phyloP scores from a whole-genome alignment of 1,140 invertebrate species.

The Zaprionus lachaisei region DNA sequence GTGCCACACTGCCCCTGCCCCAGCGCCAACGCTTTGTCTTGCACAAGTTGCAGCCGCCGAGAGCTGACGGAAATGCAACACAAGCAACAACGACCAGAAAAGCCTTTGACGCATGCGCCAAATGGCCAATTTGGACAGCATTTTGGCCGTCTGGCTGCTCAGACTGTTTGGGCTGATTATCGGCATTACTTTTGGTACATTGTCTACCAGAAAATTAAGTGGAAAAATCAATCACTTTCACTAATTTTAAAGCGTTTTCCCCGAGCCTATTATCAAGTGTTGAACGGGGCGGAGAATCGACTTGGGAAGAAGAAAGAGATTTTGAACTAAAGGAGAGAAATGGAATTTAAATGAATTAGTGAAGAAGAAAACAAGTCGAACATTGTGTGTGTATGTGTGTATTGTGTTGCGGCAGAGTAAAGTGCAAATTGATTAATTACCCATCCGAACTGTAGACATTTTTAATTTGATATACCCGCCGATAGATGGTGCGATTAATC shows the following conservation, averaged over 20 bases:
- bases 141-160: constrained; percentile 32
- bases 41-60: constrained; percentile 31
- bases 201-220: constrained; percentile 74
- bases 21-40: constrained; percentile 28
- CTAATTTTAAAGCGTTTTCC: constrained; percentile 78
- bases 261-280: constrained; percentile 72
- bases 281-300: constrained; percentile 51
- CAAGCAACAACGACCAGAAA: constrained; percentile 10
- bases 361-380: constrained; percentile 19
- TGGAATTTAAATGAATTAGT: constrained; percentile 72
- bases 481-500: constrained; percentile 60
- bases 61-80: constrained; percentile 64
- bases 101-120: constrained; percentile 69
- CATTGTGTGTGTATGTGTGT: no score
- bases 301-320: constrained; percentile 60
- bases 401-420: constrained; percentile 15
- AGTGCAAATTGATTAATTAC: constrained; percentile 77
- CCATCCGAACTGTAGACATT: constrained; percentile 24
- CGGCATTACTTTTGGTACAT: constrained; percentile 58
- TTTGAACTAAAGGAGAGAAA: constrained; percentile 52
- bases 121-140: constrained; percentile 59
- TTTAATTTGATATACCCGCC: constrained; percentile 66
- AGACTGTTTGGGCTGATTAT: constrained; percentile 59
- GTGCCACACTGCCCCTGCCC: background rate
- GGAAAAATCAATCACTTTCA: constrained; percentile 80